A percentile compares a stretch with the other conserved stretches of the same genome.
Conservation (phyloP, 2,113 vertebrate genomes). For the Aix galericulata region DNA sequence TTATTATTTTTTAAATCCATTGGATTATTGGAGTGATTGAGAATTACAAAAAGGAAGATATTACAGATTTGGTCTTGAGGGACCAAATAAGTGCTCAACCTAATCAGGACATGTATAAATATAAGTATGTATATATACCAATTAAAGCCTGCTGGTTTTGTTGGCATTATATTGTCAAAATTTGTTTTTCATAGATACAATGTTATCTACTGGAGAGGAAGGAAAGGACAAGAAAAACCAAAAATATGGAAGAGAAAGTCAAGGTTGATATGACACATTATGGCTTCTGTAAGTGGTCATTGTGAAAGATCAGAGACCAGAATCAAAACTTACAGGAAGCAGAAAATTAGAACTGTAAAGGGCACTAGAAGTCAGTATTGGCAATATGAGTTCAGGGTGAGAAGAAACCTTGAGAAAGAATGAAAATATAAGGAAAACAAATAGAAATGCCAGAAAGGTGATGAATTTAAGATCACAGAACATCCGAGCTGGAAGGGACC, state of each 20-base stretch:
- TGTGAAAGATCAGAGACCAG: neutral
- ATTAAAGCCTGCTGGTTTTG: neutral
- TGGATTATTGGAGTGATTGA: rapidly evolving
- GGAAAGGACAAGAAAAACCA: neutral
- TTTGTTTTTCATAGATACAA: neutral
- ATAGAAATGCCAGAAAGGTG: neutral
- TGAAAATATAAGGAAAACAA: neutral
- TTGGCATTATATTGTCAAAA: neutral
- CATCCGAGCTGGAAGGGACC: too few species aligned
- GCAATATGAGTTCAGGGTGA: neutral
- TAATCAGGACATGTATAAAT: neutral
- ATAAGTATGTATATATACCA: neutral
- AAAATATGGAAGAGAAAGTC: neutral
- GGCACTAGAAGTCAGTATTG: neutral
- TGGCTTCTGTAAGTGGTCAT: neutral
- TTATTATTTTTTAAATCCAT: neutral
- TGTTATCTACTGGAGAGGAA: neutral
- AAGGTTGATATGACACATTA: neutral
- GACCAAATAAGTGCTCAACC: neutral
- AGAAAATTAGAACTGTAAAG: neutral
- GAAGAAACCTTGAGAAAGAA: neutral
- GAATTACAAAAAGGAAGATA: neutral
- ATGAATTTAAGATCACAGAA: neutral
- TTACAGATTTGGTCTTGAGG: neutral
- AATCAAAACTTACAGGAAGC: neutral